phyloP scores from a whole-genome alignment of 1,140 invertebrate genomes.

The Trichonephila clavata region DNA sequence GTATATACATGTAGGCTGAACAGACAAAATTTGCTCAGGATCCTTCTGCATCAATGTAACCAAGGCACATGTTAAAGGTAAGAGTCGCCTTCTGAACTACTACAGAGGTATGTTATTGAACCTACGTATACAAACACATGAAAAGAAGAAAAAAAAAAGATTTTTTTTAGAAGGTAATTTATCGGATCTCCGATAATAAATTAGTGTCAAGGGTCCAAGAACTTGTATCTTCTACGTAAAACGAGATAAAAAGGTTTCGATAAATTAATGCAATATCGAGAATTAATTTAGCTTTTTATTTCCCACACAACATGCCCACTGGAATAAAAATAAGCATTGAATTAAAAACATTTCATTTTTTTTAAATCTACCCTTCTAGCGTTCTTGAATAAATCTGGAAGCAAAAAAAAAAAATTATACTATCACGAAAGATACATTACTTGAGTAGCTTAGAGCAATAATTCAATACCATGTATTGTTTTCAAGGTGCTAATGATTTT shows the following conservation, averaged over 20 bases:
- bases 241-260: not conserved
- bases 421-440: no score
- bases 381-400: no score
- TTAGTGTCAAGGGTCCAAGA: not conserved
- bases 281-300: no score
- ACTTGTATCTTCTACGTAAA: not conserved
- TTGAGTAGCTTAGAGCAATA: no score
- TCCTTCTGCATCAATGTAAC: not conserved
- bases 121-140: not conserved
- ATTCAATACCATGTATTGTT: no score
- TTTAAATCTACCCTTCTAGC: no score
- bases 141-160: not conserved
- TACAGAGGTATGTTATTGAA: not conserved
- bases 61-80: not conserved
- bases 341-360: no score
- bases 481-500: no score
- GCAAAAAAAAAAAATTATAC: no score
- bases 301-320: no score
- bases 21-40: not conserved
- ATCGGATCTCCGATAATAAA: not conserved
- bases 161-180: not conserved
- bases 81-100: not conserved
- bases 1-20: not conserved
- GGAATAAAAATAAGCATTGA: no score
- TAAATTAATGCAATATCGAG: not conserved